Evolutionary conservation across 2,888 invertebrate genomes (phyloP).

Genomic region (Chouioia cunea): DNA sequence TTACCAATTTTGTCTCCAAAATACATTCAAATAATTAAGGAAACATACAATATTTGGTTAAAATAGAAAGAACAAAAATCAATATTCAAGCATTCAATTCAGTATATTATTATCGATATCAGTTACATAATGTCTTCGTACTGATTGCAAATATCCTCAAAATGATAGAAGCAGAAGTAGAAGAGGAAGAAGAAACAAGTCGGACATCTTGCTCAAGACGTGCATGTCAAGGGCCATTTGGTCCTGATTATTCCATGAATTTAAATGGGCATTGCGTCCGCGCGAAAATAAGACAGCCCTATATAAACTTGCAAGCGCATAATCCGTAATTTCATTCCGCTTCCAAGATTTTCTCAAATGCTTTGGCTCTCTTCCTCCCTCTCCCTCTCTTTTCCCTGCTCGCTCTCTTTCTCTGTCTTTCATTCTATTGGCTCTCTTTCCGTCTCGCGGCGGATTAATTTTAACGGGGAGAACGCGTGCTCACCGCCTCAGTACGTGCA

Average conservation of each 20-base stretch:
- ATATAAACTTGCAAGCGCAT: constrained; percentile 46
- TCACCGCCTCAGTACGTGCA: constrained; percentile 13
- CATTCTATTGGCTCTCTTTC: constrained; percentile 30
- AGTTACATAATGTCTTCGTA: not conserved
- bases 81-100: constrained; percentile 7
- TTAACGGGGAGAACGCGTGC: constrained; percentile 48
- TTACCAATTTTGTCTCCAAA: no score
- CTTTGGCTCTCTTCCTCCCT: constrained; percentile 43
- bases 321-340: constrained; percentile 58
- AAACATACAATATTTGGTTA: no score
- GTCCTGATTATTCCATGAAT: constrained; percentile 66
- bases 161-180: not conserved
- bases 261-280: constrained; percentile 56
- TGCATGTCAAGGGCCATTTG: constrained; percentile 35
- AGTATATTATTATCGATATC: constrained; percentile 45
- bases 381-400: constrained; percentile 45
- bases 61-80: no score
- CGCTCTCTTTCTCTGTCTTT: constrained; percentile 39
- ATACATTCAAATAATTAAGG: no score
- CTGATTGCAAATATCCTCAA: constrained; percentile 15
- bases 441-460: constrained; percentile 53
- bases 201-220: not conserved
- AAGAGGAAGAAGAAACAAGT: not conserved
- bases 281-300: constrained; percentile 32
- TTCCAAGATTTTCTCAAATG: not conserved